Base-by-base conservation (phyloP, 2,888 invertebrate genomes). In the Encarsia formosa region DNA sequence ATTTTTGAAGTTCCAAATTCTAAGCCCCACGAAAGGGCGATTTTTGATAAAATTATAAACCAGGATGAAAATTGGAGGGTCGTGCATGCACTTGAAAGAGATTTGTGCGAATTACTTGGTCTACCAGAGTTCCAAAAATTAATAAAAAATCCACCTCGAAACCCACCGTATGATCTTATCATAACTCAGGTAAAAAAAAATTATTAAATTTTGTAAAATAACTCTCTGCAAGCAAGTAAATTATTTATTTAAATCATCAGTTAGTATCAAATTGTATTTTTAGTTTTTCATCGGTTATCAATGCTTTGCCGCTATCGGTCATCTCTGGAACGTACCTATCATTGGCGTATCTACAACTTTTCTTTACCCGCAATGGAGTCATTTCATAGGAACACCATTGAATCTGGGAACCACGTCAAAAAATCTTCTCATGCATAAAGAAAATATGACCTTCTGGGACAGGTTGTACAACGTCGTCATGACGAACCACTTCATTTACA, bases 241-340 rank as follows among this genome's bases (percentile, higher is more conserved):
- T n/a, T 16, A 11, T 11, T 39, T 6, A 4, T 19, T 38, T 8
- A 16, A 16, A 3, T 4, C 20, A 38, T 4, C n/a, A 3, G 20
- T 13, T 19, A 20, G 4, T 20, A 6, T 19, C 11, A 38, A 15
- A 18, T 18, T 15, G 8, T 3, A 19, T 9, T 29, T 22, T 3
- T 18, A 43, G 32, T 32, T 32, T 15, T 6, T 43, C 23, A 19
- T 11, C 4, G 22, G 43, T 4, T 34, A 37, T 18, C 59, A 59
- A 43, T 65, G 63, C 40, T 64, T 56, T 35, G 52, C 60, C 23
- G 63, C 57, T 2, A 40, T 63, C 15, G 63, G 62, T n/a, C 57
- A 59, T 31, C 42, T 58, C 20, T 46, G 63, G n/a, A 61, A 62
- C 18, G 50, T 63, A 15, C 63, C 65, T 1, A 52, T 58, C 2